A percentile compares a stretch with the other conserved stretches of the same genome.
These are phyloP conservation scores for Drosophila kanekoi DNA, from an alignment of 2,888 invertebrate genomes.

Conservation along the genomic window DNA sequence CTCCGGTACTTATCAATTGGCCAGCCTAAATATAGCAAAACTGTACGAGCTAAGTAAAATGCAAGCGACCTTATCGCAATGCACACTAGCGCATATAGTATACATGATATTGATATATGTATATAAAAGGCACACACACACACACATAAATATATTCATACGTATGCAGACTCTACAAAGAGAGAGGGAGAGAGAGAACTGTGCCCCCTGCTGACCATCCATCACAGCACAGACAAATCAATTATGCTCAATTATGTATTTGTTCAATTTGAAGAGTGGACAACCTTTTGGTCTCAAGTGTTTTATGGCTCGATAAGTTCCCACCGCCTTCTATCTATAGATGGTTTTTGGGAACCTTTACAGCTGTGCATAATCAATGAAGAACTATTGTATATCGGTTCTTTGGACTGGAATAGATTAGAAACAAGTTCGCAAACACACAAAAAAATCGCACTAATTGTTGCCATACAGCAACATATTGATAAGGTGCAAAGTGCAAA, in stretches of 20 bases:
- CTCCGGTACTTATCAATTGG: constrained; percentile 68
- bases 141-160: constrained; percentile 1
- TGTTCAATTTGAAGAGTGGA: constrained; percentile 36
- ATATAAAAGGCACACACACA: constrained; percentile 8
- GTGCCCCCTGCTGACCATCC: constrained; percentile 29
- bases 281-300: constrained; percentile 54
- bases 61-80: constrained; percentile 49
- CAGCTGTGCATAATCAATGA: constrained; percentile 30
- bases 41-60: constrained; percentile 30
- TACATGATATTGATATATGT: constrained; percentile 22
- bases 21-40: constrained; percentile 47
- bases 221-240: constrained; percentile 63
- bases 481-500: constrained; percentile 63
- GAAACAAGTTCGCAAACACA: constrained; percentile 6
- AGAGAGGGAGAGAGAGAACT: constrained; percentile 1
- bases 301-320: constrained; percentile 48
- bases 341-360: constrained; percentile 38
- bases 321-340: constrained; percentile 25
- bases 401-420: constrained; percentile 25
- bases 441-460: constrained; percentile 6
- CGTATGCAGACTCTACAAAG: neutral
- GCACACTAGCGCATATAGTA: constrained; percentile 15
- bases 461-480: constrained; percentile 28
- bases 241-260: constrained; percentile 71
- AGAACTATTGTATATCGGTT: neutral